Base-by-base conservation (phyloP, 92 coral and sea anemone species). In the Epizoanthus fatuus region DNA sequence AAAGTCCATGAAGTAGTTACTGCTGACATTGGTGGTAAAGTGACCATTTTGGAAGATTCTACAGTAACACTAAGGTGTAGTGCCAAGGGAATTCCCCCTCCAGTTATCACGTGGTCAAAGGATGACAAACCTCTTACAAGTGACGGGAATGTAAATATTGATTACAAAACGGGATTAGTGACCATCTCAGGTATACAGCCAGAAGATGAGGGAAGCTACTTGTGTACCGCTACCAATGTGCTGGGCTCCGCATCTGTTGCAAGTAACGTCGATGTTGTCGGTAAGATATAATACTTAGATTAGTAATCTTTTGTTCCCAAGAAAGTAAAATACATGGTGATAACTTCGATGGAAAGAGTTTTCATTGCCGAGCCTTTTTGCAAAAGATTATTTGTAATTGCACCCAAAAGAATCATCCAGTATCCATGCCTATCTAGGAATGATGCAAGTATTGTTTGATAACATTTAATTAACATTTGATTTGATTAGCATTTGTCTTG, bases 71-170 rank as follows among this genome's bases (percentile, higher is more conserved):
- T 65, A 65, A 65, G 17, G 45, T 65, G 71, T 65, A 3, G 3
- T 10, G 71, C 40, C 17, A 10, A 11, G 0, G 71, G 71, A 65
- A 14, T 37, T 65, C 71, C 71, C 3, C 44, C 17, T 0, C 71
- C 71, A 3, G 71, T 22, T 32, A 42, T 65, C 71, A 35, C 71
- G 47, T 65, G 71, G 71, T 65, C 71, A 32, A 65, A 65, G 29
- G 71, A 65, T 65, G 44, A 17, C 40, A 65, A 32, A 5, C 71
- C 8, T 3, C 47, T 65, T 65, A 13, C 44, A 13, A 65, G 40
- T 13, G 40, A 22, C 9, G 49, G 40, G 44, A 65, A 32, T 12
- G 49, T 65, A 42, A 65, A n/a, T 13, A 35, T 65, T 65, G 71
- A 65, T n/a, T 20, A 65, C 39, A 42, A 35, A n/a, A n/a, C 17